A percentile compares a stretch with the other conserved stretches of the same genome.
Evolutionary conservation across 37 sponge, comb jelly and placozoan species (phyloP).

Genomic region (Chondrilla cf. caribensis): DNA sequence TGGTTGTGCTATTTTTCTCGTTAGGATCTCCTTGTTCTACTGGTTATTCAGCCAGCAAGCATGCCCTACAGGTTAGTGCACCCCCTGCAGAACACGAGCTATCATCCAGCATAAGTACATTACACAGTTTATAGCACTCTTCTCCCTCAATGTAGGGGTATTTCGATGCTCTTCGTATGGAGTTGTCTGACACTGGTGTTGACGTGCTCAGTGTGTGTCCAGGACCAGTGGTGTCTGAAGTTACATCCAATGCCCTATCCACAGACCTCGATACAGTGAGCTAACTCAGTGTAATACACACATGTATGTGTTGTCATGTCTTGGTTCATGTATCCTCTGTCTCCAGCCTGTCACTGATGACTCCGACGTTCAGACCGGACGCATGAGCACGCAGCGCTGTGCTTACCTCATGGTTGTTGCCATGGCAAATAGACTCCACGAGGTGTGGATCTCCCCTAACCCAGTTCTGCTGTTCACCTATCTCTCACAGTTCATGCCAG

Average conservation of each 20-base stretch:
- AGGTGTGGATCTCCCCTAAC: conserved; percentile 84
- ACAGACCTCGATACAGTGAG: neutral
- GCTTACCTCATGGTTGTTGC: conserved; percentile 77
- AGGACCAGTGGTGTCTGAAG: conserved; percentile 73
- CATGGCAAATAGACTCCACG: conserved; percentile 80
- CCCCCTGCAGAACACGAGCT: no score
- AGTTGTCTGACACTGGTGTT: conserved; percentile 60
- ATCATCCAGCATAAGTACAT: no score
- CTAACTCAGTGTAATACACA: neutral
- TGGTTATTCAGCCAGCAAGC: conserved; percentile 83
- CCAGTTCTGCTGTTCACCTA: conserved; percentile 82
- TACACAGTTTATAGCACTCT: no score
- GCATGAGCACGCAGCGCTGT: conserved; percentile 64
- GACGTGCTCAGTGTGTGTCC: conserved; percentile 76
- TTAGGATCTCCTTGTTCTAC: conserved; percentile 77
- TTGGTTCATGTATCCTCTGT: no score
- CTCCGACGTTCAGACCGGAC: neutral
- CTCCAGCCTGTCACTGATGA: no score
- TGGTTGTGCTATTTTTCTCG: neutral
- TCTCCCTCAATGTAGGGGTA: conserved; percentile 55
- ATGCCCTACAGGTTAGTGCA: conserved; percentile 84
- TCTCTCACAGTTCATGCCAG: conserved; percentile 73
- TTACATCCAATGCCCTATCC: neutral
- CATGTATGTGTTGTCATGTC: no score
- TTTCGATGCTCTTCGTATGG: conserved; percentile 84